Evolutionary conservation across 1,140 invertebrate genomes (phyloP), one percentile per base, ranked within the genome.

Genomic region (Macrocentrus cingulum): DNA sequence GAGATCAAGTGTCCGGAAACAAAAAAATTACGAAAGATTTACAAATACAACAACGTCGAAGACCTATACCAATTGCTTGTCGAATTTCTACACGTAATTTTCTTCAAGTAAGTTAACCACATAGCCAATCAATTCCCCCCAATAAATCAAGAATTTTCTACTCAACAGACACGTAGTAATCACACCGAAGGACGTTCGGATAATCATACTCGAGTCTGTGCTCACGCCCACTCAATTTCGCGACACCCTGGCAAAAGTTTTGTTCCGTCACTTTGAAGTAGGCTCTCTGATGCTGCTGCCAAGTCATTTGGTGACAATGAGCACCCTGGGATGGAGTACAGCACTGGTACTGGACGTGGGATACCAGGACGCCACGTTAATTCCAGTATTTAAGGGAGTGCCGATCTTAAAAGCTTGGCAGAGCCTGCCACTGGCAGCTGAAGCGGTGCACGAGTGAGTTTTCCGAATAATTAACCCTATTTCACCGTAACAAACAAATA

Each of bases 211-310:
- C 23, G 95, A 98, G 79, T 96, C 93, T 25, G 79, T 97, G 2
- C 81, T 97, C 16, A 88, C 87, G 32, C 87, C 91, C 0, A 90
- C 91, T 1, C 71, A 86, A 37, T 91, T 95, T 63, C 81, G 92
- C 64, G 88, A 97, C 64, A 91, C 88, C 1, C 75, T 99, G 1
- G 94, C 94, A 0, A 92, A 91, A 80, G 94, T 97, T 11, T 81
- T 98, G 7, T 98, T 95, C 71, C 82, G 84, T 39, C 94, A 98
- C 75, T 98, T 91, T 82, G 94, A 97, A 85, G 92, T 95, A 67
- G 82, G 75, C 42, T 74, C 77, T 20, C 62, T 77, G 41, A 71
- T 91, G 54, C 88, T 91, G 73, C 81, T 89, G 2, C 90, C 93
- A 6, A 84, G 85, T 23, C 93, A 95, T 79, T 79, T 95, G 20